Base-by-base conservation (phyloP, 2,797 vertebrate species). In the Pantherophis vulpinus region DNA sequence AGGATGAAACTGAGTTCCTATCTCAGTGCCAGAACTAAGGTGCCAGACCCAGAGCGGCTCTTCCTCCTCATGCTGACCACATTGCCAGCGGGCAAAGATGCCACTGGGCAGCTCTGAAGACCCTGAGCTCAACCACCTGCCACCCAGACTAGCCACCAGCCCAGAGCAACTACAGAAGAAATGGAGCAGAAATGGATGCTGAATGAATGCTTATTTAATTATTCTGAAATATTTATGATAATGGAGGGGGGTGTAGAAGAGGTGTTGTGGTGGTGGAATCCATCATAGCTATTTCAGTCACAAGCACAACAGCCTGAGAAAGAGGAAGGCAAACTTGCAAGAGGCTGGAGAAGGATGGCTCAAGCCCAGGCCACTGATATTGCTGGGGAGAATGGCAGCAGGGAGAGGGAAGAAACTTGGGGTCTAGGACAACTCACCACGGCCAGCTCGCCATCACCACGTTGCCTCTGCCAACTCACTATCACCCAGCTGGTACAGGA, bases 181-280 rank as follows among this genome's bases (percentile, higher is more conserved):
- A 18, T 63, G 59, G 59, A 55, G 91, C 74, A 95, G 93, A 87
- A 56, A 27, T 89, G 94, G 94, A 94, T 95, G 96, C 94, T 89
- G 95, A 94, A 95, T 91, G 95, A 96, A 96, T 96, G 95, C 96
- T 88, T 95, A 95, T 95, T 95, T 96, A 96, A 96, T 96, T 96
- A 96, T 96, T 96, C 96, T 96, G 95, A 96, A 96, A 97, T 95
- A 96, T 95, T 96, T 94, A 0, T 94, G 96, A 91, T 96, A 95
- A 97, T 94, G 95, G 11, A 94, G 95, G 94, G 91, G 32, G 12
- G n/a, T 42, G 70, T 42, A 23, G 63, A 63, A 63, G 61, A 42
- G 88, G 83, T 87, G 95, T 91, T 93, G 93, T 91, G 51, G 7
- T 16, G 94, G 88, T 37, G 61, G 94, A 96, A 96, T 94, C 94